Base-by-base conservation (phyloP, 2,113 vertebrate species). In the Aramus guarauna region DNA sequence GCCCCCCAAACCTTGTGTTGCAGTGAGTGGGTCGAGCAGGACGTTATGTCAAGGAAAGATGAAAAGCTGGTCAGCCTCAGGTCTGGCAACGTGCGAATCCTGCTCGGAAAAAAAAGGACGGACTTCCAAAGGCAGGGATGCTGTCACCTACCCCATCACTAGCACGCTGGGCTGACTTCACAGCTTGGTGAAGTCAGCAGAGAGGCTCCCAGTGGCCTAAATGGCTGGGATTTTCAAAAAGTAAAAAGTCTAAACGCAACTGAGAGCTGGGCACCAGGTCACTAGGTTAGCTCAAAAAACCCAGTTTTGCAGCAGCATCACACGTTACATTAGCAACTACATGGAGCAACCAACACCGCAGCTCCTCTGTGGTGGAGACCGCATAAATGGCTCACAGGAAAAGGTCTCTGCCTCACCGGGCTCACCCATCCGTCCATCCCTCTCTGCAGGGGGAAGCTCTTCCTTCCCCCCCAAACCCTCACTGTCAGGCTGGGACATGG, bases 311-410 rank as follows among this genome's bases (percentile, higher is more conserved):
- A 59, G 22, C 69, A 72, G 11, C 55, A 36, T 17, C n/a, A 23
- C 64, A 37, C 0, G 0, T 64, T 24, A 32, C 1, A 1, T 58
- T 9, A 39, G 50, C 34, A 39, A 2, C 27, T 3, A 2, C 77
- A 27, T 0, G 1, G 48, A 55, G 8, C 37, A 52, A 20, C 23
- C 87, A 15, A 16, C 5, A 8, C 52, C 48, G 11, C 27, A 37
- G 68, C 5, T 48, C 81, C n/a, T 56, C 60, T 22, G 60, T 0
- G 0, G 17, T 4, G 7, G 20, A 10, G 9, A 7, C 41, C 9
- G 0, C 2, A 26, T 16, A 34, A 63, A 29, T 0, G 30, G 34
- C 63, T 66, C 55, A 9, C 5, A n/a, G 16, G 41, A 29, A 43
- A 29, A 36, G 18, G 16, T 19, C 63, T 67, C 41, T 71, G 60